Base-by-base conservation (phyloP, 2,113 vertebrate species). In the Macrotus californicus region DNA sequence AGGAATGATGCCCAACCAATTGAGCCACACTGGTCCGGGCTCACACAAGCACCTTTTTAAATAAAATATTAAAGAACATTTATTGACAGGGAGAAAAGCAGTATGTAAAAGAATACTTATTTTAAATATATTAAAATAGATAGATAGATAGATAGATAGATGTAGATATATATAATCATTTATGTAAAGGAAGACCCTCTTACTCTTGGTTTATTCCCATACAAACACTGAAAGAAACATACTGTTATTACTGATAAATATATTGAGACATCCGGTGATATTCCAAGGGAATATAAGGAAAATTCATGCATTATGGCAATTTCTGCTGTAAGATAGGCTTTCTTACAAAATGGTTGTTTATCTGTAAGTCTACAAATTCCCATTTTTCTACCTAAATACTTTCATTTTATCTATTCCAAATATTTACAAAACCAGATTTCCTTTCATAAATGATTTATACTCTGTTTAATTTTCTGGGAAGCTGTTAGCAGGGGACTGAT, bases 361-460 rank as follows among this genome's bases (percentile, higher is more conserved):
- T 83, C 64, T 86, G 67, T 80, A 90, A 61, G 34, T 94, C 72
- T 64, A 43, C 36, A 96, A 86, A 76, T 94, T 96, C 29, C 48
- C 83, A 15, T 83, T 90, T 93, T 96, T 91, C 80, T 31, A 87
- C 70, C 52, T 90, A 76, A 46, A 56, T 94, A 61, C 46, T 88
- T 92, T 94, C 69, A 82, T 96, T 89, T 95, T 86, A 76, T 91
- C 50, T 64, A 67, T 86, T 94, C 67, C 61, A 96, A 96, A 96
- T 95, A 93, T 93, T 97, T 95, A 96, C 64, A 95, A 86, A 91
- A 96, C 67, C 89, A 81, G 87, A 86, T 94, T 86, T 94, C n/a
- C 52, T 77, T 89, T 86, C 61, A 92, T 86, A 94, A 86, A 66
- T 96, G 83, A 96, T 96, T 96, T 96, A 90, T 91, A n/a, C 85